phyloP scores from a whole-genome alignment of 2,888 invertebrate genomes.

The Macropis europaea region DNA sequence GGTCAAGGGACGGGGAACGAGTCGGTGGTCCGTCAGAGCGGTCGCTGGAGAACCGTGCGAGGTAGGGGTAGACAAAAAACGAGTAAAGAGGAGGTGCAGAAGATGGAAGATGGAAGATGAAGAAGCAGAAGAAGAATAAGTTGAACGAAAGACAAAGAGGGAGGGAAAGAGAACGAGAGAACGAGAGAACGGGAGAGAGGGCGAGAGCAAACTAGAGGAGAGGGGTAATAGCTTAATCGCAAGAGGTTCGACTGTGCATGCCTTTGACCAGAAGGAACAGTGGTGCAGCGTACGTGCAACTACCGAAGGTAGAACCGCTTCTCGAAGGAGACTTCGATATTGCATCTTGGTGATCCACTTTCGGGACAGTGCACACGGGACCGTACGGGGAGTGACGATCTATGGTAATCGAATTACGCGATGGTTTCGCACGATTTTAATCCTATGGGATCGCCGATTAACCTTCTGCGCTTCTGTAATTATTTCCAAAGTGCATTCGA shows the following conservation, averaged over 20 bases:
- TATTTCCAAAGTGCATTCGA: too few relatives aligned
- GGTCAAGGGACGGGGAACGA: conserved; percentile 22
- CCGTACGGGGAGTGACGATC: neutral
- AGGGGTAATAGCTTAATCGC: conserved; percentile 57
- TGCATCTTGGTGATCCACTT: neutral
- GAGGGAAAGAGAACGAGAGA: neutral
- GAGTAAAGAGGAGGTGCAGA: neutral
- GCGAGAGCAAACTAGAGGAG: conserved; percentile 35
- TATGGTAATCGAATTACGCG: neutral
- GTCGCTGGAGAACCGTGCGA: conserved; percentile 27
- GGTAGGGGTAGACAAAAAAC: conserved; percentile 4
- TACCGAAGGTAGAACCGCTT: conserved; percentile 19
- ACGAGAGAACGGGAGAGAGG: conserved; percentile 13
- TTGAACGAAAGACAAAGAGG: neutral
- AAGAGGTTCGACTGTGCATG: conserved; percentile 26
- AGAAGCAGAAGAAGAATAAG: neutral
- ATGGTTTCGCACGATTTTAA: too few relatives aligned
- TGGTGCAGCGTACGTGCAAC: conserved; percentile 42
- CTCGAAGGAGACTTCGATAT: neutral
- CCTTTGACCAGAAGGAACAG: conserved; percentile 21
- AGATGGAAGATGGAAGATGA: neutral
- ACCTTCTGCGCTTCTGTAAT: too few relatives aligned
- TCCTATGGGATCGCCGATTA: too few relatives aligned
- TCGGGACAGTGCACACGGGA: neutral
- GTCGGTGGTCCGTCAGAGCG: conserved; percentile 13